Evolutionary conservation across 2,113 vertebrate genomes (phyloP).

Genomic region (Cromileptes altivelis): DNA sequence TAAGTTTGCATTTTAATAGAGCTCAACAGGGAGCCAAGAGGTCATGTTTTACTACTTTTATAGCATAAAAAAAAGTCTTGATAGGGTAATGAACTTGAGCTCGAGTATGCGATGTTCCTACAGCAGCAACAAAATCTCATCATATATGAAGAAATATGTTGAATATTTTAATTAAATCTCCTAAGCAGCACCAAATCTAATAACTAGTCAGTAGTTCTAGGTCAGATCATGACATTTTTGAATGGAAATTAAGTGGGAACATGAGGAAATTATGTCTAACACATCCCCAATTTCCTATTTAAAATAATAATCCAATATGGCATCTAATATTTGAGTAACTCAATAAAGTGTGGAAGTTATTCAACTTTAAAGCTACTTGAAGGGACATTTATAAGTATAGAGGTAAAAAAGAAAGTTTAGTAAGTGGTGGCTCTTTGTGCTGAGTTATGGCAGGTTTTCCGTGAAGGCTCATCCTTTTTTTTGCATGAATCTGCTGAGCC

Average conservation of each 20-base stretch:
- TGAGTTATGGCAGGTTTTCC: slow-evolving; percentile 40
- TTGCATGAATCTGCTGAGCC: slow-evolving; percentile 51
- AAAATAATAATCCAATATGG: neutral
- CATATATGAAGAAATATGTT: neutral
- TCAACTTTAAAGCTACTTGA: neutral
- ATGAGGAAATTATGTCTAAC: neutral
- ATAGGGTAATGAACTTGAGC: neutral
- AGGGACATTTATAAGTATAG: neutral
- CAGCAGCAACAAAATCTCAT: neutral
- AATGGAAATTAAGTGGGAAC: neutral
- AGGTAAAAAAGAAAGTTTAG: slow-evolving; percentile 1
- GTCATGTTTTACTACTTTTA: neutral
- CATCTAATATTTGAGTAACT: neutral
- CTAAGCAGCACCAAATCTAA: neutral
- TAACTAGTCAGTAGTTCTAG: neutral
- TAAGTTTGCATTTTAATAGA: neutral
- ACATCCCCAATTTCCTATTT: neutral
- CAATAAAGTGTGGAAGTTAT: neutral
- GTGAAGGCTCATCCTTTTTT: slow-evolving; percentile 69
- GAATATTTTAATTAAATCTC: neutral
- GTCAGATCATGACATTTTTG: neutral
- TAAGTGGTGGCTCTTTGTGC: slow-evolving; percentile 24
- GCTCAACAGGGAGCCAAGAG: neutral
- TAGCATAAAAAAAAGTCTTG: neutral
- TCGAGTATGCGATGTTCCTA: neutral